Evolutionary conservation across 1,140 invertebrate genomes (phyloP).

Genomic region (Caenorhabditis briggsae): DNA sequence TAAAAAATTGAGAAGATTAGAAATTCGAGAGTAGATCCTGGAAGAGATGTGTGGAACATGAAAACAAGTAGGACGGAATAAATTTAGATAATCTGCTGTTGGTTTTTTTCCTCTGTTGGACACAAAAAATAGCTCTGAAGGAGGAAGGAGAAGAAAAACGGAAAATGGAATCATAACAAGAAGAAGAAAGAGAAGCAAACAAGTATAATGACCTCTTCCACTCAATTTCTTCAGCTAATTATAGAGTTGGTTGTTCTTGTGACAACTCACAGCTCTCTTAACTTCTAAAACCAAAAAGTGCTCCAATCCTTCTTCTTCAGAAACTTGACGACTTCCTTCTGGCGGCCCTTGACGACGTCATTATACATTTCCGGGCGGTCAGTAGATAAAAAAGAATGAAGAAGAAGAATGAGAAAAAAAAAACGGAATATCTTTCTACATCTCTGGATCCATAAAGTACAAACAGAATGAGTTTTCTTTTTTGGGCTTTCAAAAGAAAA

Average conservation of each 20-base stretch:
- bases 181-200: not conserved
- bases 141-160: not conserved
- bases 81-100: constrained; percentile 54
- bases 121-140: not conserved
- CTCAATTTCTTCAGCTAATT: constrained; percentile 44
- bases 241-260: not conserved
- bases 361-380: constrained; percentile 50
- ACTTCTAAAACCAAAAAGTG: not conserved
- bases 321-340: constrained; percentile 26
- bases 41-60: constrained; percentile 38
- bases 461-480: constrained; percentile 30
- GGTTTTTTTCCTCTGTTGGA: too few relatives aligned
- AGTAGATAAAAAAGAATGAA: not conserved
- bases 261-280: too few relatives aligned
- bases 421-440: constrained; percentile 36
- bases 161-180: constrained; percentile 14
- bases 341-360: constrained; percentile 46
- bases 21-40: constrained; percentile 48
- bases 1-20: constrained; percentile 22
- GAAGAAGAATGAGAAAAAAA: not conserved
- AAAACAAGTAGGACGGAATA: constrained; percentile 35
- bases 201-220: constrained; percentile 29
- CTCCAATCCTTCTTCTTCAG: not conserved
- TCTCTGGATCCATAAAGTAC: constrained; percentile 43
- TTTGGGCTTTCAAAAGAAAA: not conserved